A percentile compares a stretch with the other conserved stretches of the same genome.
phyloP scores from a whole-genome alignment of 2,888 invertebrate genomes.

The Resseliella maxima region DNA sequence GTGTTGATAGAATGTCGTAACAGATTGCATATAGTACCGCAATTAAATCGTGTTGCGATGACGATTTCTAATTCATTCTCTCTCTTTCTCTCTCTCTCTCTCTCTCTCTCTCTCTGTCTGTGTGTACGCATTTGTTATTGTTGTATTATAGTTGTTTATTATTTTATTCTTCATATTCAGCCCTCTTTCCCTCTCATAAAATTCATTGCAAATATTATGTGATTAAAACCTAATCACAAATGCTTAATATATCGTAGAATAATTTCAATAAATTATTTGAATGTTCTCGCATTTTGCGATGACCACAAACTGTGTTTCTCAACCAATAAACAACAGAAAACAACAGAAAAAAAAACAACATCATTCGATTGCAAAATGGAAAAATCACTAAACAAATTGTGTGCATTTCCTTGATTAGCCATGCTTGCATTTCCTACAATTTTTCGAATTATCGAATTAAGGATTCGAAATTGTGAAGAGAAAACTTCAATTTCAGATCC shows the following conservation, averaged over 20 bases:
- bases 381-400: background rate
- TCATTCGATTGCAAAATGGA: background rate
- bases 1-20: slow-evolving; percentile 24
- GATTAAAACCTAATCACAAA: background rate
- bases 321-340: background rate
- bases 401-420: background rate
- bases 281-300: background rate
- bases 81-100: background rate
- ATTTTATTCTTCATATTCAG: background rate
- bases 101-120: background rate
- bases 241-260: background rate
- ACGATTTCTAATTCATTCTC: background rate
- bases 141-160: background rate
- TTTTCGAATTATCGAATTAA: too few relatives aligned
- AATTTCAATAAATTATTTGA: slow-evolving; percentile 39
- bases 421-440: too few relatives aligned
- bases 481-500: too few relatives aligned
- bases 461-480: too few relatives aligned
- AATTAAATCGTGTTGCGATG: slow-evolving; percentile 40
- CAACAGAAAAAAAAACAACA: background rate
- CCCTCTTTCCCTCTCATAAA: too few relatives aligned
- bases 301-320: background rate
- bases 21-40: slow-evolving; percentile 44
- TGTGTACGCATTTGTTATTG: background rate
- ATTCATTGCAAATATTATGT: background rate